These are phyloP conservation scores for Rhabdomys pumilio DNA, from an alignment of 2,797 vertebrate genomes.

Conservation along the genomic window DNA sequence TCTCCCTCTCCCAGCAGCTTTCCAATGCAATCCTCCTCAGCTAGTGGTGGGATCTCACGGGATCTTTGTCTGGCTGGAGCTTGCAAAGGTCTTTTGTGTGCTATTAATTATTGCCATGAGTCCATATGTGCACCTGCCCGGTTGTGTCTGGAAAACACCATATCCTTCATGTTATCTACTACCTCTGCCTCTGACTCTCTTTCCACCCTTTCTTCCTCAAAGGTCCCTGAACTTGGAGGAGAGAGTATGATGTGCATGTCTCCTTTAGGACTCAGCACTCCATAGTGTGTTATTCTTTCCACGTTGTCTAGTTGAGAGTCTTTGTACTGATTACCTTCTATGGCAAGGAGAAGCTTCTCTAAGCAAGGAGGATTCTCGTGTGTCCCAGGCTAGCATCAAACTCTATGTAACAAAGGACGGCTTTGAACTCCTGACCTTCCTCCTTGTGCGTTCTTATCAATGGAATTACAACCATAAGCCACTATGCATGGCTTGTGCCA, in stretches of 20 bases:
- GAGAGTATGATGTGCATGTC: neutral
- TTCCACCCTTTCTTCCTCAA: neutral
- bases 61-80: neutral
- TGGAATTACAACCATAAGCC: no score
- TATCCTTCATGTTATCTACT: neutral
- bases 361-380: neutral
- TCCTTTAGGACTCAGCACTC: neutral
- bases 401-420: neutral
- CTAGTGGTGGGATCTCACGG: neutral
- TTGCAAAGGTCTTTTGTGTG: neutral
- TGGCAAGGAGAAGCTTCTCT: neutral
- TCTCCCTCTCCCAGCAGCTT: neutral
- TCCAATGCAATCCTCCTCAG: neutral
- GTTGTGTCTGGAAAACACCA: neutral
- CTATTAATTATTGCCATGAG: no score
- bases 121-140: neutral
- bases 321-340: neutral
- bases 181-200: neutral
- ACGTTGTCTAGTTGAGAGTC: neutral
- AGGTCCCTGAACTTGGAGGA: neutral
- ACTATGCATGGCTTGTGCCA: neutral
- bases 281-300: neutral
- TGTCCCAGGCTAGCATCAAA: neutral
- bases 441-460: neutral
- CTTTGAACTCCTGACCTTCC: neutral